These are phyloP conservation scores for Muraenolepis orangiensis DNA, from an alignment of 2,797 vertebrate genomes.

Conservation along the genomic window DNA sequence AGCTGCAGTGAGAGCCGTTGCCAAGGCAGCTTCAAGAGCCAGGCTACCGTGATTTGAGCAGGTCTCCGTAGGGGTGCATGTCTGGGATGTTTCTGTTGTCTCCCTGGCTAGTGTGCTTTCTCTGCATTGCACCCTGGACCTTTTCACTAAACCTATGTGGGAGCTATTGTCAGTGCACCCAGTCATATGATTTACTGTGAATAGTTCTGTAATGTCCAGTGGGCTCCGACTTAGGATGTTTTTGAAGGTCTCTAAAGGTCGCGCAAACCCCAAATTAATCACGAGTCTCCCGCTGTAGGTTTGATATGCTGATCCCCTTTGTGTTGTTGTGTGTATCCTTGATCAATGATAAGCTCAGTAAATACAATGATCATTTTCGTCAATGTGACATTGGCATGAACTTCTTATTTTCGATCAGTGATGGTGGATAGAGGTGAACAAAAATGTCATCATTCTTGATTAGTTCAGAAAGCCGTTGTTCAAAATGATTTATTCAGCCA, in stretches of 20 bases:
- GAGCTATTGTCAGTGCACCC: not conserved
- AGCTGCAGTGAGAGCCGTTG: not conserved
- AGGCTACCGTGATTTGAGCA: not conserved
- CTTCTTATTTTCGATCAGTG: not conserved
- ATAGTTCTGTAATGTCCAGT: not conserved
- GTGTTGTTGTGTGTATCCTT: not conserved
- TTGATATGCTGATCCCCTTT: not conserved
- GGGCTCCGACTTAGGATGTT: not conserved
- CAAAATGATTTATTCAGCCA: not conserved
- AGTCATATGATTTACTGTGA: not conserved
- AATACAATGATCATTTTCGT: not conserved
- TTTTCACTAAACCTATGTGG: not conserved
- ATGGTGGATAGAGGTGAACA: not conserved
- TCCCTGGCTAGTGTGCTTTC: not conserved
- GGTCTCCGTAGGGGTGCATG: not conserved
- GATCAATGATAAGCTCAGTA: not conserved
- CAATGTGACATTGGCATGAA: not conserved
- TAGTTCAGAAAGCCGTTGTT: not conserved
- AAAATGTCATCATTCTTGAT: not conserved
- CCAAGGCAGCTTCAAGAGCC: not conserved
- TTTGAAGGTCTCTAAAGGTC: not conserved
- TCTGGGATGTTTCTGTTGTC: not conserved
- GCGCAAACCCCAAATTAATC: not conserved
- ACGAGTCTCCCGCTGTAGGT: no score
- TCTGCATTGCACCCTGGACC: not conserved